Conservation (phyloP, 35 echinoderm and acorn worm genomes). For the Diadema setosum region DNA sequence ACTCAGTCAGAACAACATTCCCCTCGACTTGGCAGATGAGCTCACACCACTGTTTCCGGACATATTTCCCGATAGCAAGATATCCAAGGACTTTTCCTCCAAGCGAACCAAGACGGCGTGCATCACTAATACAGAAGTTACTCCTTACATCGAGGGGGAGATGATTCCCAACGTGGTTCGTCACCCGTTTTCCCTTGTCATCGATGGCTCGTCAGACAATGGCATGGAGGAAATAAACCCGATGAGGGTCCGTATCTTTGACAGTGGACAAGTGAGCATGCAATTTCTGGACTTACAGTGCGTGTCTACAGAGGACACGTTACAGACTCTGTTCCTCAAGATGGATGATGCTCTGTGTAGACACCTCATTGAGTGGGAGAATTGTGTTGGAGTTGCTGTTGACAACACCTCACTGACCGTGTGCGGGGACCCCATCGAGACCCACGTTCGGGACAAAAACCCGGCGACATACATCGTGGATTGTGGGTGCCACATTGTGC, state of each 20-base stretch:
- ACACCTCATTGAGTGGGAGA: not conserved
- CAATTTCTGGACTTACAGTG: slow-evolving; percentile 5
- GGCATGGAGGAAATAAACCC: not conserved
- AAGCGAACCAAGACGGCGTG: slow-evolving; percentile 1
- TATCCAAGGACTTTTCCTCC: not conserved
- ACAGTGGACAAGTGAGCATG: not conserved
- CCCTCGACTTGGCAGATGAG: not conserved
- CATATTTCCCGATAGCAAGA: slow-evolving; percentile 2
- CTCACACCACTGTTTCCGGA: not conserved
- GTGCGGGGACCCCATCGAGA: not conserved
- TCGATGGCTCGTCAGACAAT: not conserved
- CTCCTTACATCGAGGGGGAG: not conserved
- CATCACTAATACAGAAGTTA: not conserved
- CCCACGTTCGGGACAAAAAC: not conserved
- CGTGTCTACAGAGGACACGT: not conserved
- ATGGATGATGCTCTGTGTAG: not conserved
- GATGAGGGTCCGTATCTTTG: not conserved
- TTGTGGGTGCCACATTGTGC: not conserved
- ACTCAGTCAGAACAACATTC: not conserved
- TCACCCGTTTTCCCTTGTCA: not conserved
- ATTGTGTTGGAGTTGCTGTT: not conserved
- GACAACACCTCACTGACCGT: slow-evolving; percentile 4
- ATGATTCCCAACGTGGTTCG: not conserved
- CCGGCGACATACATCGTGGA: not conserved
- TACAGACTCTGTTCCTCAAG: not conserved